Evolutionary conservation across 2,888 invertebrate species (phyloP).

Genomic region (Allolobophora icterica): DNA sequence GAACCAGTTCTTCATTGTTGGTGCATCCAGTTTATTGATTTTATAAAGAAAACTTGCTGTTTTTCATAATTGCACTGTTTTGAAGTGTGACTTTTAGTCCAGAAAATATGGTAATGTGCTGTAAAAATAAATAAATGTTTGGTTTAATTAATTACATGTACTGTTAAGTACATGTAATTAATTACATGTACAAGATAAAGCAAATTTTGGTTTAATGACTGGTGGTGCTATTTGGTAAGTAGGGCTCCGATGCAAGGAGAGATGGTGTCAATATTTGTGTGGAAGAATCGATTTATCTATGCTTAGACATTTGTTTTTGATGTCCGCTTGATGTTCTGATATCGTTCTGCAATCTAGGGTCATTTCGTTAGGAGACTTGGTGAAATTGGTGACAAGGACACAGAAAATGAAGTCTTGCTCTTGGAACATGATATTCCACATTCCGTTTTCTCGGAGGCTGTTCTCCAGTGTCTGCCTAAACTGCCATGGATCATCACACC

Average conservation of each 20-base stretch:
- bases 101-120: too few species aligned
- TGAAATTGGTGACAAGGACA: constrained; percentile 87
- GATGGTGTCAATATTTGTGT: neutral
- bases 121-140: too few species aligned
- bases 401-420: constrained; percentile 92
- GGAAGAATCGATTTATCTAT: neutral
- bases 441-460: constrained; percentile 90
- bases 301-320: neutral
- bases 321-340: neutral
- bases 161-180: neutral
- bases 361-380: constrained; percentile 94
- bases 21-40: too few species aligned
- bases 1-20: too few species aligned
- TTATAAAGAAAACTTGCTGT: too few species aligned
- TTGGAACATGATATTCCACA: constrained; percentile 97
- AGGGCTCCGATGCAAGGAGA: too few species aligned
- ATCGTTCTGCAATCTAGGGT: constrained; percentile 69
- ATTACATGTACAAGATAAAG: neutral
- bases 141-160: neutral
- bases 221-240: neutral
- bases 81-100: too few species aligned
- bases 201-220: neutral
- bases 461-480: constrained; percentile 86
- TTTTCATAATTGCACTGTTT: too few species aligned
- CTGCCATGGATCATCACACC: constrained; percentile 87